phyloP scores from a whole-genome alignment of 2,888 invertebrate species.

The Leuctra nigra region DNA sequence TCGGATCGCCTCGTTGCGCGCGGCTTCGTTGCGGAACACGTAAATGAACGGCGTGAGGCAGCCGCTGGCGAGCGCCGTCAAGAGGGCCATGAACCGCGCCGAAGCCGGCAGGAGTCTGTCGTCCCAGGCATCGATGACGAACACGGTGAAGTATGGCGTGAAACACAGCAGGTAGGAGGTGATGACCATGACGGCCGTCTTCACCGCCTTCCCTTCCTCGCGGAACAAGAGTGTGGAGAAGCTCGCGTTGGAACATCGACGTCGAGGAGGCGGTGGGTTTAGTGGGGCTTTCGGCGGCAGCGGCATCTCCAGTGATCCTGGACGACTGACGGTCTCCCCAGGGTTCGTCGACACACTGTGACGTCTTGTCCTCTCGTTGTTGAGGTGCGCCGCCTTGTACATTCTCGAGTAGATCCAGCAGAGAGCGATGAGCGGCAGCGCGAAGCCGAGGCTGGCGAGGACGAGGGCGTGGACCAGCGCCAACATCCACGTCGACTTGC shows the following conservation, averaged over 20 bases:
- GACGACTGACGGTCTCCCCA: constrained; percentile 26
- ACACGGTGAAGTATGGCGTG: constrained; percentile 41
- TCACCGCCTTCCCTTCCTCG: constrained; percentile 46
- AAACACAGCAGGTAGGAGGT: constrained; percentile 45
- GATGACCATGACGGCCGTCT: constrained; percentile 45
- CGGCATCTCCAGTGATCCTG: constrained; percentile 25
- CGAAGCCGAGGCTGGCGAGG: constrained; percentile 41
- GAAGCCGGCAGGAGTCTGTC: constrained; percentile 28
- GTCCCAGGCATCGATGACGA: constrained; percentile 34
- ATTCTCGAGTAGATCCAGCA: constrained; percentile 44
- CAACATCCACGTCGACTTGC: neutral
- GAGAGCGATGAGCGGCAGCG: constrained; percentile 43
- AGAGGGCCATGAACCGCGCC: constrained; percentile 33
- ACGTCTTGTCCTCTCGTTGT: constrained; percentile 43
- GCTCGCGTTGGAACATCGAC: constrained; percentile 41
- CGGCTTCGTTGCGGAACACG: constrained; percentile 44
- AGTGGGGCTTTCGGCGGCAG: constrained; percentile 20
- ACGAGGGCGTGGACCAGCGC: constrained; percentile 36
- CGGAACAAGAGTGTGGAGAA: constrained; percentile 42
- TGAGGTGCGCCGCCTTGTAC: constrained; percentile 44
- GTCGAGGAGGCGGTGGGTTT: constrained; percentile 19
- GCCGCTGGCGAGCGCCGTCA: constrained; percentile 41
- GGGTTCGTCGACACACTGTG: constrained; percentile 40
- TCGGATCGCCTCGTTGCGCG: constrained; percentile 37
- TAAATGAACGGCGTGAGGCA: constrained; percentile 46